Base-by-base conservation (phyloP, 2,888 invertebrate genomes). In the Himalopsyche tibetana region DNA sequence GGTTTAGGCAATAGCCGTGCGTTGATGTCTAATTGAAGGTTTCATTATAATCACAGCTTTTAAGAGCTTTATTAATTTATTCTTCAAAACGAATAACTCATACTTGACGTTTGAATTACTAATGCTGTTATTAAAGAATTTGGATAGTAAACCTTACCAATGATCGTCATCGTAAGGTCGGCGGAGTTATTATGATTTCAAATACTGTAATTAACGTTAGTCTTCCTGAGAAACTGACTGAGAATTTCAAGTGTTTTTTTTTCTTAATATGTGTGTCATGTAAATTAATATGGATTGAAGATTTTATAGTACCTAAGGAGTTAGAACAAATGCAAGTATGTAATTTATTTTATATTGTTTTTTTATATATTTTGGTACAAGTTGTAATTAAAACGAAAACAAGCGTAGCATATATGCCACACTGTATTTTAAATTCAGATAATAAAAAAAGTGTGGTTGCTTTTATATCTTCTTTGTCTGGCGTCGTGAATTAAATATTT, bases 11-110 rank as follows among this genome's bases (percentile, higher is more conserved):
- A 74, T 36, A 36, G 4, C 5, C 74, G 15, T 36, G 74, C 74
- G 74, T 74, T 74, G 74, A 74, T 28, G 74, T 74, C 74, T 74
- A 74, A 74, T 74, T 74, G 74, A 28, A 4, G 74, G 74, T 74
- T 74, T 74, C 38, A 36, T 38, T 19, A 74, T 36, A 36, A 74
- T 74, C 74, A 36, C 36, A 74, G 36, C 36, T 28, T 74, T 74
- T 74, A 74, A 12, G 15, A 15, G 12, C 19, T 36, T 38, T 74
- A 74, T 12, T 74, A 74, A 74, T 74, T 74, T 74, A 36, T 74
- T 74, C 28, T 74, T 74, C 15, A 74, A 12, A 74, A 36, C 36
- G 19, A 12, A 74, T 74, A 36, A 69, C 28, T 69, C 69, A 28
- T 12, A 69, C 69, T 45, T 45, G 45, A 45, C 45, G 45, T 45